Percentiles rank a stretch among this genome's conserved stretches.
phyloP scores from a whole-genome alignment of 2,797 vertebrate species.

The Oreochromis grahami region DNA sequence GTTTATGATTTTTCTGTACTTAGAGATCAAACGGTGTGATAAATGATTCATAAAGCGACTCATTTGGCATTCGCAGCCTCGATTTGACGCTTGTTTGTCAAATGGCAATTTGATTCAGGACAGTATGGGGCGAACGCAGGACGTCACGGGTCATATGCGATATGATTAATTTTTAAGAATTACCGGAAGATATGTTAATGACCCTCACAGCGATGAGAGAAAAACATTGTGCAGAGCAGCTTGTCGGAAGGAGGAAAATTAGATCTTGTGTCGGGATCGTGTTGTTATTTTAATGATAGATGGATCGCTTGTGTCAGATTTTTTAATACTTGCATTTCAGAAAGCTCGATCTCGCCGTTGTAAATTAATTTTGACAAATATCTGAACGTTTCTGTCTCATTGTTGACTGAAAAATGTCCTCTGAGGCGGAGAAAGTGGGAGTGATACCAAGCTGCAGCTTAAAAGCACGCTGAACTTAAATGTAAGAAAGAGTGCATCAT shows the following conservation, averaged over 20 bases:
- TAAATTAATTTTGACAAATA: not conserved
- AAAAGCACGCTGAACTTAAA: not conserved
- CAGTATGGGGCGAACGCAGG: conserved; percentile 52
- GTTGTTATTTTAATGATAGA: not conserved
- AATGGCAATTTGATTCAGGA: conserved; percentile 75
- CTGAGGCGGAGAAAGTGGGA: not conserved
- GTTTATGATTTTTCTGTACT: conserved; percentile 70
- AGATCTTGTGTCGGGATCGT: not conserved
- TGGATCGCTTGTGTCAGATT: not conserved
- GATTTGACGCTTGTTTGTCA: conserved; percentile 69
- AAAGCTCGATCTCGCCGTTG: not conserved
- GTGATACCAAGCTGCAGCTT: not conserved
- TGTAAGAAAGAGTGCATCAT: not conserved
- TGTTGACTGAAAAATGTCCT: not conserved
- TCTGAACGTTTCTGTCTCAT: not conserved
- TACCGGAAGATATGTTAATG: conserved; percentile 58
- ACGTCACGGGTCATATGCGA: conserved; percentile 41
- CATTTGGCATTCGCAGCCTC: conserved; percentile 63
- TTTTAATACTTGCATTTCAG: not conserved
- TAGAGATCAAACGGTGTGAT: conserved; percentile 71
- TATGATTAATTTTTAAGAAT: conserved; percentile 67
- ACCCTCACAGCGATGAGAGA: not conserved
- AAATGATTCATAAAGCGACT: conserved; percentile 77
- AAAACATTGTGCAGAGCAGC: not conserved
- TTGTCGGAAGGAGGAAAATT: not conserved